Base-by-base conservation (phyloP, 2,888 invertebrate genomes). In the Metallyticus violacea region DNA sequence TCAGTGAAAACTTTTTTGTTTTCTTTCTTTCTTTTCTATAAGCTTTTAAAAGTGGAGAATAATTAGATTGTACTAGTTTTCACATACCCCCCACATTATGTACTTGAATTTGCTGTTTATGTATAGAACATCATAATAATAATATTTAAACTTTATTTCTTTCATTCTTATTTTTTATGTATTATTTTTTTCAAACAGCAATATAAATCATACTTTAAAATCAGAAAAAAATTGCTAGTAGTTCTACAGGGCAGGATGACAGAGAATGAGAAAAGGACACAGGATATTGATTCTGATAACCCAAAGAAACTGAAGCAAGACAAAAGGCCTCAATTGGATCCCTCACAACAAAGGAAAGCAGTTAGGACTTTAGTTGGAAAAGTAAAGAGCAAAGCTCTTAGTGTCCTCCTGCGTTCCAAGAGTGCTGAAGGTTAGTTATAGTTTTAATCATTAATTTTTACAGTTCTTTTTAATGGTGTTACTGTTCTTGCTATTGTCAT, bases 371-470 rank as follows among this genome's bases (percentile, higher is more conserved):
- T 93, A 26, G 91, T 94, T 88, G 93, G 92, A 1, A 94, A 93
- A 88, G 93, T 93, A 0, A 94, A 93, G 90, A 92, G 91, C 85
- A 94, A 93, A 89, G 93, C 93, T 26, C 90, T 93, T 87, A 93
- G 93, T 85, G 91, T 93, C 22, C 92, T 94, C 2, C 93, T 93
- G 77, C 29, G 79, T 28, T 79, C 79, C 26, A 85, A 22, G 77
- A 27, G 62, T n/a, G 79, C 0, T 62, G 40, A 62, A 15, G 40
- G 40, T 62, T 15, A 62, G 40, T 62, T 40, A 0, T 4, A 62
- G 9, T 62, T 2, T 15, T n/a, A n/a, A n/a, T n/a, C n/a, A n/a
- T 62, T 62, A 22, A 62, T 62, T 3, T 62, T 40, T 3, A 9
- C 40, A 9, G 1, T 9, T n/a, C 15, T 40, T 9, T 40, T 40